A percentile compares a stretch with the other conserved stretches of the same genome.
Conservation (phyloP, 1,140 invertebrate genomes). For the Metaphire vulgaris region DNA sequence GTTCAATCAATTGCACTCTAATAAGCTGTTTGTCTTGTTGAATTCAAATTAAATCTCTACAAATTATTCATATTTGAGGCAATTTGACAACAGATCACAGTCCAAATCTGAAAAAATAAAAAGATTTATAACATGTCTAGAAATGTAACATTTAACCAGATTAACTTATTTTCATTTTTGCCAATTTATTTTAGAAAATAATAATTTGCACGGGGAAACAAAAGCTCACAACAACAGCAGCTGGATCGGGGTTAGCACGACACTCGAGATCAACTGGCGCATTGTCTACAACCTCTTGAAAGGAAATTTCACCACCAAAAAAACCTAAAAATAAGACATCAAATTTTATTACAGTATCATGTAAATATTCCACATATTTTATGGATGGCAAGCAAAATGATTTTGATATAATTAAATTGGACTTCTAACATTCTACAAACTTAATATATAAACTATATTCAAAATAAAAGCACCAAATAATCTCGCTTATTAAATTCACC, state of each 20-base stretch:
- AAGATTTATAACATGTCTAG: no score
- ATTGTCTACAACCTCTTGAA: not conserved
- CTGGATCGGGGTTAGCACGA: not conserved
- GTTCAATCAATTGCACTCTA: no score
- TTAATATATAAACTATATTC: no score
- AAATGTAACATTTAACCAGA: not conserved
- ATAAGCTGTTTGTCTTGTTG: no score
- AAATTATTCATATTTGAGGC: not conserved
- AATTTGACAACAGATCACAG: not conserved
- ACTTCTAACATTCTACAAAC: no score
- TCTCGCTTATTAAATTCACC: no score
- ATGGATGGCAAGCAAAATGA: no score
- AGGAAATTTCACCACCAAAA: not conserved
- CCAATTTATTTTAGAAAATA: not conserved
- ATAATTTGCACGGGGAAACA: not conserved
- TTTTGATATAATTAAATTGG: no score
- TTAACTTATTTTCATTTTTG: not conserved
- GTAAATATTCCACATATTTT: no score
- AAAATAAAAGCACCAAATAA: no score
- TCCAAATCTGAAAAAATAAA: not conserved
- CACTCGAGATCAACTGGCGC: not conserved
- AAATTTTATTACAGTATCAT: no score
- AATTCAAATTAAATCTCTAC: not conserved
- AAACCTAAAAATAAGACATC: not conserved
- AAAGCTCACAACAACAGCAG: not conserved